These are phyloP conservation scores for Menura novaehollandiae DNA, from an alignment of 2,113 vertebrate genomes.

Conservation along the genomic window DNA sequence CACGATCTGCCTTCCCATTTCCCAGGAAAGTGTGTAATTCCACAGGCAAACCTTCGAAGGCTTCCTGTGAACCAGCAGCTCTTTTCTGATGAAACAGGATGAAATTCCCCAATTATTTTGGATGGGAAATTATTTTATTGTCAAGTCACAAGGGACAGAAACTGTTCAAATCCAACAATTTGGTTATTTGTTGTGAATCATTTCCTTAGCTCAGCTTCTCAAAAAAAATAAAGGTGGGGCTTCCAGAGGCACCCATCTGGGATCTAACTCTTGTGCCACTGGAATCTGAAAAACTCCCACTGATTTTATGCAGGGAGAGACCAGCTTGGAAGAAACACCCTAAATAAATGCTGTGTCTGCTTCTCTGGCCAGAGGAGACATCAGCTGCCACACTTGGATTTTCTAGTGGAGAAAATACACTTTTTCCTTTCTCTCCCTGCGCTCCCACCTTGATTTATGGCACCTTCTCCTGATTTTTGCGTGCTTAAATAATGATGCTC, in stretches of 20 bases:
- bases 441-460: background rate
- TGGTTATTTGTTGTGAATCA: background rate
- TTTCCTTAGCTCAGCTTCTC: background rate
- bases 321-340: background rate
- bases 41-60: background rate
- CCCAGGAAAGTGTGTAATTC: background rate
- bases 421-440: background rate
- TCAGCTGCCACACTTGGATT: background rate
- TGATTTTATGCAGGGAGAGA: background rate
- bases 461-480: background rate
- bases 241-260: conserved; percentile 19
- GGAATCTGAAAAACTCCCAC: background rate
- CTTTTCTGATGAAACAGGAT: background rate
- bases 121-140: background rate
- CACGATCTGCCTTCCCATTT: background rate
- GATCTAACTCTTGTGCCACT: background rate
- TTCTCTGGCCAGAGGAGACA: background rate
- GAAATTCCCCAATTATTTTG: background rate
- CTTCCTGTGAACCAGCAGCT: background rate
- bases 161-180: background rate
- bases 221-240: conserved; percentile 13
- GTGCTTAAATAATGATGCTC: background rate
- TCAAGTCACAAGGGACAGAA: background rate
- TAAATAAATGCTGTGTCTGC: background rate
- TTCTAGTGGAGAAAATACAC: background rate